Percentiles rank a stretch among this genome's conserved stretches.
phyloP scores from a whole-genome alignment of 2,888 invertebrate species.

The Tenthredo mesomela region DNA sequence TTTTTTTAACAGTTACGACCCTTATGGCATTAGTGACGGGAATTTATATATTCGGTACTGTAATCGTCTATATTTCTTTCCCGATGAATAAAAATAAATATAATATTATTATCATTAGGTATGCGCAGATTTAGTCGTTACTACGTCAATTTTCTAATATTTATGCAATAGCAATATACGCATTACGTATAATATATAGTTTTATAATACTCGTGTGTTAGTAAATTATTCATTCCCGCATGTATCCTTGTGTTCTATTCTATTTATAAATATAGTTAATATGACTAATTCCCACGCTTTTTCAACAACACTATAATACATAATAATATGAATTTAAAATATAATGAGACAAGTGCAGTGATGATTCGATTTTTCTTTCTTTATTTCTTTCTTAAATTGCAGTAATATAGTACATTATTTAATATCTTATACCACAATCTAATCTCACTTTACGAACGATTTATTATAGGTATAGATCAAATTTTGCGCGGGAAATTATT shows the following conservation, averaged over 20 bases:
- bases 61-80: neutral
- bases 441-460: neutral
- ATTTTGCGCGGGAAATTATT: neutral
- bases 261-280: neutral
- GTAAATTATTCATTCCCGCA: neutral
- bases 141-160: neutral
- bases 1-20: too few species aligned
- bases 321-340: too few species aligned
- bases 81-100: neutral
- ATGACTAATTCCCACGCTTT: neutral
- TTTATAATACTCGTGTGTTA: neutral
- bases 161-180: neutral
- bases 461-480: neutral
- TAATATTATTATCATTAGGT: too few species aligned
- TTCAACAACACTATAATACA: neutral
- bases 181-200: neutral
- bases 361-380: neutral
- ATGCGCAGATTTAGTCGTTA: neutral
- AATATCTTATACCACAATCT: neutral
- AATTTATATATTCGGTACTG: neutral
- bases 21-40: too few species aligned
- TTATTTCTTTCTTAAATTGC: neutral
- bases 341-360: slow-evolving; percentile 34
- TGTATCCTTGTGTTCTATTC: neutral
- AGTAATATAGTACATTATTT: neutral